phyloP scores from a whole-genome alignment of 2,113 vertebrate genomes.

The Canis aureus region DNA sequence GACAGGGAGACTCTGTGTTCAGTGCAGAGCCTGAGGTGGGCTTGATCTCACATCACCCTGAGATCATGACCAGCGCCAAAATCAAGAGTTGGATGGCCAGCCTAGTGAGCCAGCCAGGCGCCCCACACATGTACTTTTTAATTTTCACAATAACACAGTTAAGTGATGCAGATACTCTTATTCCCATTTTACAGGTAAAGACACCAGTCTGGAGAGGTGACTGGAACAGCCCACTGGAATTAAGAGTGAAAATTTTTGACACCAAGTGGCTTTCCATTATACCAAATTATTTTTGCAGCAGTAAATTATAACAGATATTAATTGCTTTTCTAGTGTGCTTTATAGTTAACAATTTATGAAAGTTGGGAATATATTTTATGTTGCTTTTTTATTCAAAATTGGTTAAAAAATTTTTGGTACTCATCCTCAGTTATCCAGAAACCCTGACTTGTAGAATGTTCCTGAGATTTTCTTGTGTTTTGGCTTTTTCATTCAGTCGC shows the following conservation, averaged over 20 bases:
- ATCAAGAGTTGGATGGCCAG: background rate
- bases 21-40: background rate
- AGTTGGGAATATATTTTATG: background rate
- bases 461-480: constrained; percentile 27
- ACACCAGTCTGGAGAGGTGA: background rate
- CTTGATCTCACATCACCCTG: background rate
- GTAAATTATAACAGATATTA: background rate
- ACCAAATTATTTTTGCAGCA: background rate
- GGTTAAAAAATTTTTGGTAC: background rate
- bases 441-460: background rate
- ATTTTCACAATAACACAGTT: background rate
- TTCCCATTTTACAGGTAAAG: background rate
- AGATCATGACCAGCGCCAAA: background rate
- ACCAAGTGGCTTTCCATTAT: background rate
- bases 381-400: background rate
- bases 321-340: background rate
- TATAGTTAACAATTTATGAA: constrained; percentile 24
- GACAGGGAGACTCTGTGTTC: background rate
- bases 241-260: background rate
- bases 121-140: background rate
- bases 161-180: constrained; percentile 2
- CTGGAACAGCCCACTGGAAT: background rate
- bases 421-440: background rate
- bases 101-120: background rate
- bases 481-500: background rate